phyloP scores from a whole-genome alignment of 2,113 vertebrate genomes.

The Sebastes fasciatus region DNA sequence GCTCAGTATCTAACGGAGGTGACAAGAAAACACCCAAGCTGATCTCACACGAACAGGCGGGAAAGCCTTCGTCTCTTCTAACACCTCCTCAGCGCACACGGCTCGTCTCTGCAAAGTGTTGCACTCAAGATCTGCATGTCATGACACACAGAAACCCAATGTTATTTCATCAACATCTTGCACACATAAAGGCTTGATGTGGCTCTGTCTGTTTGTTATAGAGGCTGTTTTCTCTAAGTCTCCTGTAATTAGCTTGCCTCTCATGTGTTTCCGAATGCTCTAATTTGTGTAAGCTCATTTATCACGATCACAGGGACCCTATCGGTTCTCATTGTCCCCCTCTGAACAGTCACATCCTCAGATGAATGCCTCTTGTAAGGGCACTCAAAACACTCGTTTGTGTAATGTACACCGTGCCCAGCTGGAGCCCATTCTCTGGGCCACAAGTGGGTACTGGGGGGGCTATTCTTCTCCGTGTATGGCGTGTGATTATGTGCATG shows the following conservation, averaged over 20 bases:
- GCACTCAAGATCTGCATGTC: neutral
- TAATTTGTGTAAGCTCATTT: slow-evolving; percentile 71
- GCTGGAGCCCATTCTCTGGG: slow-evolving; percentile 70
- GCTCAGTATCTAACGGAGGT: slow-evolving; percentile 17
- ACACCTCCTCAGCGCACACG: slow-evolving; percentile 1
- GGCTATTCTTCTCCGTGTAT: slow-evolving; percentile 51
- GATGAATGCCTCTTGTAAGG: slow-evolving; percentile 55
- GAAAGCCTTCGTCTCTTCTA: slow-evolving; percentile 18
- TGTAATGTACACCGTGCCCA: slow-evolving; percentile 63
- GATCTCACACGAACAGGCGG: slow-evolving; percentile 28
- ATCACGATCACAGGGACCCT: slow-evolving; percentile 67
- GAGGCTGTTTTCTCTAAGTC: slow-evolving; percentile 26
- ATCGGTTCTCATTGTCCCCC: slow-evolving; percentile 68
- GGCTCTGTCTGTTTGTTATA: slow-evolving; percentile 18
- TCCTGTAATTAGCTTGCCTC: slow-evolving; percentile 64
- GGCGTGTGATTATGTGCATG: slow-evolving; percentile 64
- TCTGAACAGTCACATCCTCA: slow-evolving; percentile 74
- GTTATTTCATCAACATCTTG: neutral
- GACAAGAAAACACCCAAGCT: slow-evolving; percentile 65
- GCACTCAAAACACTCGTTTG: slow-evolving; percentile 69
- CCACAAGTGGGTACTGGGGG: slow-evolving; percentile 50
- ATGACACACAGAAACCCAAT: neutral
- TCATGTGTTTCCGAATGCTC: slow-evolving; percentile 49
- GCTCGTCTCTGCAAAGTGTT: neutral
- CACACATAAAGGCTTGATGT: neutral